Evolutionary conservation across 2,797 vertebrate genomes (phyloP).

Genomic region (Mus spretus): DNA sequence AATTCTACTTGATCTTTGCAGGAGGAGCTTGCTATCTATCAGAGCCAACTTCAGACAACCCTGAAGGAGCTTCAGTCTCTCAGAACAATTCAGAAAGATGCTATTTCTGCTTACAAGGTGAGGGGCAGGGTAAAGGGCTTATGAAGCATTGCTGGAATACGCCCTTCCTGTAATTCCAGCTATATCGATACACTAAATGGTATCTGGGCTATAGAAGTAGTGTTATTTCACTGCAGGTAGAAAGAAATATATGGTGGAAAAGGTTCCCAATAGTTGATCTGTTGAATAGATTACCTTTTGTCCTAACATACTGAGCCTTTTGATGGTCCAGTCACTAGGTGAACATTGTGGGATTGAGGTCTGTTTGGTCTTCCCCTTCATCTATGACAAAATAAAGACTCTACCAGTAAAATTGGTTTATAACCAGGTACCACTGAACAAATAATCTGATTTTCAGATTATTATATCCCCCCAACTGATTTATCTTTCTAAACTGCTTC

Average conservation of each 20-base stretch:
- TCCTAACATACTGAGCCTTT: slow-evolving; percentile 23
- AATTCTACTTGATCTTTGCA: slow-evolving; percentile 57
- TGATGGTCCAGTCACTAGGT: neutral
- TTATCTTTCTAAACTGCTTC: slow-evolving; percentile 34
- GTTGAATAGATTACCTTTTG: slow-evolving; percentile 26
- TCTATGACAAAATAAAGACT: slow-evolving; percentile 44
- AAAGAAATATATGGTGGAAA: neutral
- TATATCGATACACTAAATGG: neutral
- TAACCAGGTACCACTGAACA: neutral
- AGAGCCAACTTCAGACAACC: neutral
- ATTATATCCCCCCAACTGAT: slow-evolving; percentile 24
- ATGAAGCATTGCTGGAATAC: slow-evolving; percentile 18
- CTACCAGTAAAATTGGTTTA: slow-evolving; percentile 43
- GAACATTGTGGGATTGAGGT: neutral
- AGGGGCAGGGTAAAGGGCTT: slow-evolving; percentile 59
- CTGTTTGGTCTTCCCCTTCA: slow-evolving; percentile 17
- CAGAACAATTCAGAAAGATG: slow-evolving; percentile 63
- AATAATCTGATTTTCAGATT: neutral
- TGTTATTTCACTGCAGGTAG: neutral
- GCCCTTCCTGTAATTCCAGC: neutral
- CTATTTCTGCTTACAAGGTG: slow-evolving; percentile 79
- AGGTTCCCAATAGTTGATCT: neutral
- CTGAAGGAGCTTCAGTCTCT: slow-evolving; percentile 76
- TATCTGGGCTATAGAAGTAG: slow-evolving; percentile 18
- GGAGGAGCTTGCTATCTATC: slow-evolving; percentile 72